Evolutionary conservation across 1,140 invertebrate species (phyloP), one percentile per base, ranked within the genome.

Genomic region (Meloidogyne exigua): DNA sequence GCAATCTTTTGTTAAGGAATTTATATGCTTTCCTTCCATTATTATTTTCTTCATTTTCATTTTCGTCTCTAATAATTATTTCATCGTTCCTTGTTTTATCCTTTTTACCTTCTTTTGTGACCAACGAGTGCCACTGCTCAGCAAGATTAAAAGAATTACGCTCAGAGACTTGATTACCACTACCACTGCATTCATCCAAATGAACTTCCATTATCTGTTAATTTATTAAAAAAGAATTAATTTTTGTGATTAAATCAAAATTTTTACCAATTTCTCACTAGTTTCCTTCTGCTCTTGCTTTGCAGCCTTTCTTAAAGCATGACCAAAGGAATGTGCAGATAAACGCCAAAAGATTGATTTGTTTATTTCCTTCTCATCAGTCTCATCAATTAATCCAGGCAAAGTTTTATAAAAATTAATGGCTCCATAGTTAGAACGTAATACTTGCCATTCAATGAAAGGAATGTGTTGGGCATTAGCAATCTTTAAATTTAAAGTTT

Each of bases 361-460:
- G 10, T 57, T 57, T 9, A 57, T 2, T 57, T 57, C 36, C 69
- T 71, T 62, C 18, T 36, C 69, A 42, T 57, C 69, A 25, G 69
- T 57, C n/a, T 57, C 69, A 62, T 62, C 69, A 44, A 71, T 71
- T 44, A 44, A 57, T n/a, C 49, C 49, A n/a, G 49, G 49, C 66
- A 68, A 13, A 18, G 66, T 28, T 57, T 57, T 64, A n/a, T 25
- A 73, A 32, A 73, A 73, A 12, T 42, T n/a, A 39, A 73, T 64
- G 21, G 72, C 72, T 2, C 36, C 72, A 7, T 62, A 12, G 28
- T 21, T 57, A 3, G 49, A 65, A 28, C 57, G 21, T 13, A 73
- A 32, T 18, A 64, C 26, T 42, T 73, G 26, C 44, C 42, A 64
- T n/a, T 57, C 72, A 49, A 73, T n/a, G 1, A 25, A 62, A 4